These are phyloP conservation scores for Rotaria socialis DNA, from an alignment of 2,888 invertebrate genomes.

Conservation along the genomic window DNA sequence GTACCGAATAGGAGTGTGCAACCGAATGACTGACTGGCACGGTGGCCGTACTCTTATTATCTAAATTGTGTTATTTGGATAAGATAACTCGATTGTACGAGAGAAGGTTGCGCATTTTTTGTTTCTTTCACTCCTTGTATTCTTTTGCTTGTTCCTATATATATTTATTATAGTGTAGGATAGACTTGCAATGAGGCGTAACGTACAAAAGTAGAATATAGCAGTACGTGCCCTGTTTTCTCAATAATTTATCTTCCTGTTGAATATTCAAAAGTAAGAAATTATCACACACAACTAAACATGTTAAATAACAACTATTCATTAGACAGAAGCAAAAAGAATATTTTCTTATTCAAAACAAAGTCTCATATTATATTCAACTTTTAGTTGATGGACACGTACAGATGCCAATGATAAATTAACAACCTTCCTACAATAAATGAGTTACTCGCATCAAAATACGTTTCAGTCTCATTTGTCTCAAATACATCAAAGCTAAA, in stretches of 20 bases:
- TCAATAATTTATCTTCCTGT: not conserved
- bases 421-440: not conserved
- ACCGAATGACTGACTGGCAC: constrained; percentile 17
- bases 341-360: not conserved
- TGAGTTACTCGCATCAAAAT: constrained; percentile 20
- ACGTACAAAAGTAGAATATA: not conserved
- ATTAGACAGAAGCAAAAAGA: not conserved
- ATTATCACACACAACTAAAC: not conserved
- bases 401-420: not conserved
- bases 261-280: not conserved
- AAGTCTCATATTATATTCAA: not conserved
- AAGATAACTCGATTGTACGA: constrained; percentile 29
- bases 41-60: constrained; percentile 22
- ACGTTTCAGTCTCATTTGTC: not conserved
- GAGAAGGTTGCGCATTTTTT: constrained; percentile 26
- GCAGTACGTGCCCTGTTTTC: not conserved
- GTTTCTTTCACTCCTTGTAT: not conserved
- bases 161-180: not conserved
- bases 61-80: constrained; percentile 32
- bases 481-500: not conserved
- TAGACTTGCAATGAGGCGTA: constrained; percentile 13
- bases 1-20: not conserved
- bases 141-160: not conserved
- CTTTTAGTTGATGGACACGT: not conserved
- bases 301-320: not conserved